Evolutionary conservation across 2,888 invertebrate genomes (phyloP), one percentile per base, ranked within the genome.

Genomic region (Drosophila mercatorum): DNA sequence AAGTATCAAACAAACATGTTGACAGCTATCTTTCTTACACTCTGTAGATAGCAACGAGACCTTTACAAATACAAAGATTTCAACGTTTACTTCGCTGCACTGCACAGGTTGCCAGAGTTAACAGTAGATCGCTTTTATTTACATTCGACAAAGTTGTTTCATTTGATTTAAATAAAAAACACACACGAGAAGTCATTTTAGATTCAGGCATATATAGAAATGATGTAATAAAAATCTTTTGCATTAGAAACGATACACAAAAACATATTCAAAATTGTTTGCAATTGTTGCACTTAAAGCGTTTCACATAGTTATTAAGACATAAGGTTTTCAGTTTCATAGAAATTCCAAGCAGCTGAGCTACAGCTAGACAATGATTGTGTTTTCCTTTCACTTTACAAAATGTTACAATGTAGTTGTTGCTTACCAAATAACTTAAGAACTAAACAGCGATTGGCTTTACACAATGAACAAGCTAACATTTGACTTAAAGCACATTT

Each of bases 271-370:
- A 41, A 55, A 67, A 49, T 59, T 63, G 10, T 55, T 79, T 80
- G 88, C 86, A 88, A 88, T 83, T 80, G 55, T 88, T 88, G 88
- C 88, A 84, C 31, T 84, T 88, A 85, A 88, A 84, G 83, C 83
- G 67, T 84, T 79, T 71, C 44, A 22, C 51, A 68, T 65, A 68
- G 47, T 71, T 66, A 43, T 52, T 28, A 8, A 41, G 46, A 66
- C 26, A 38, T 41, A 36, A 34, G n/a, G 43, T 26, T 49, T 43
- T 63, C 34, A 31, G 61, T 64, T 14, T 38, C 12, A 68, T 66
- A 56, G 51, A 78, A 63, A 55, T 72, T 71, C 26, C 44, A 53
- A 26, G 46, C 46, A 69, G 71, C 81, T 77, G 68, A 63, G 60
- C 72, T 28, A 31, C 22, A 36, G 62, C 81, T 70, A 55, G 69